These are phyloP conservation scores for Periparus ater DNA, from an alignment of 2,797 vertebrate species.

Conservation along the genomic window DNA sequence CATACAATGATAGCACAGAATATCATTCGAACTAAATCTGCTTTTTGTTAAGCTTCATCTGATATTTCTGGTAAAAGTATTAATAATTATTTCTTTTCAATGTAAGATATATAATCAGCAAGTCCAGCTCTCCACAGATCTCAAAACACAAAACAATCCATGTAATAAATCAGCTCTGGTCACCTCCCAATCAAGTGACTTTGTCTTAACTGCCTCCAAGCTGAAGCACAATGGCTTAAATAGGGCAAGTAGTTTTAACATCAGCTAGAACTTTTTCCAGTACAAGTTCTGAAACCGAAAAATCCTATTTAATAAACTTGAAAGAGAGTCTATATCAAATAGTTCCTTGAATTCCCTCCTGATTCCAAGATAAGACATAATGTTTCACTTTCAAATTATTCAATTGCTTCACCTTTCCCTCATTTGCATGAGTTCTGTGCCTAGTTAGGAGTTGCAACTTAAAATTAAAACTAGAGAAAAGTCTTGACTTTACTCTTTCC, in stretches of 20 bases:
- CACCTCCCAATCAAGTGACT: not conserved
- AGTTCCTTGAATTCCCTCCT: slow-evolving; percentile 7
- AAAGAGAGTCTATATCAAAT: not conserved
- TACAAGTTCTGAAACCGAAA: not conserved
- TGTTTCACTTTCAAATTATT: slow-evolving; percentile 20
- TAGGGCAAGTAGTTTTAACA: not conserved
- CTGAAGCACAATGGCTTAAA: not conserved
- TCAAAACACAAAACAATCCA: not conserved
- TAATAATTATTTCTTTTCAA: not conserved
- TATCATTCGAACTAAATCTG: not conserved
- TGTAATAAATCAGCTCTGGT: not conserved
- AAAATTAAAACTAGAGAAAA: not conserved
- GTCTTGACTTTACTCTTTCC: not conserved
- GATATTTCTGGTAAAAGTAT: not conserved
- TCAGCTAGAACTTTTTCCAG: not conserved
- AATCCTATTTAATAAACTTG: not conserved
- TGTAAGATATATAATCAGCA: not conserved
- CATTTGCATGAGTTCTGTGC: not conserved
- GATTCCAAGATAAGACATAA: not conserved
- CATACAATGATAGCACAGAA: not conserved
- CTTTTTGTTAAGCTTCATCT: not conserved
- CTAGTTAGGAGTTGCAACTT: not conserved
- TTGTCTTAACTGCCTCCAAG: not conserved
- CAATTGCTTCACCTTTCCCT: not conserved
- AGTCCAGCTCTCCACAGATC: not conserved